These are phyloP conservation scores for Drosophila varians DNA, from an alignment of 1,140 invertebrate genomes.

Conservation along the genomic window DNA sequence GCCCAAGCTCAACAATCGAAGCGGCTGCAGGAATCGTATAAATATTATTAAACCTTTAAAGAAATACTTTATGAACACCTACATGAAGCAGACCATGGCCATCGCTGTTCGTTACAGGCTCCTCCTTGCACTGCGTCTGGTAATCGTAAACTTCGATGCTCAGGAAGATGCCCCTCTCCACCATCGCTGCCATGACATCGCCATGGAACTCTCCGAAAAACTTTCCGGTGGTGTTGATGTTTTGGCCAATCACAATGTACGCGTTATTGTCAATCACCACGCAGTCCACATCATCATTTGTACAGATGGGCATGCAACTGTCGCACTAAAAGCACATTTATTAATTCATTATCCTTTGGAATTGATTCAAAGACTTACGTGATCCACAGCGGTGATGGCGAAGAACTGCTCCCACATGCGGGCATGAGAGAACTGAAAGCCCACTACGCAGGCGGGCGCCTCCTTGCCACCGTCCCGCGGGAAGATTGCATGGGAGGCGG, in stretches of 20 bases:
- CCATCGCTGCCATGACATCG: conserved; percentile 90
- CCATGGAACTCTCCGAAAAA: conserved; percentile 95
- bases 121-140: conserved; percentile 89
- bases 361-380: conserved; percentile 50
- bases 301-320: conserved; percentile 85
- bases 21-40: conserved; percentile 39
- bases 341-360: no score
- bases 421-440: conserved; percentile 91
- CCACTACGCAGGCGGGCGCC: conserved; percentile 94
- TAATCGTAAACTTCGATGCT: conserved; percentile 93
- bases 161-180: conserved; percentile 89
- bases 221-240: conserved; percentile 88
- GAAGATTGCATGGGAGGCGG: conserved; percentile 93
- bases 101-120: conserved; percentile 39
- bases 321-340: conserved; percentile 76
- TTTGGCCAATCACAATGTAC: conserved; percentile 92
- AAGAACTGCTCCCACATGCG: conserved; percentile 88
- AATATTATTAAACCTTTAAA: background rate
- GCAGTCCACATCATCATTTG: conserved; percentile 88
- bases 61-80: background rate
- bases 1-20: conserved; percentile 55
- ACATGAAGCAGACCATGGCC: conserved; percentile 66
- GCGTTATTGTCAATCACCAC: conserved; percentile 95
- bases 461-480: conserved; percentile 89
- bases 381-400: conserved; percentile 86